phyloP scores from a whole-genome alignment of 2,888 invertebrate genomes.

The Limnephilus lunatus region DNA sequence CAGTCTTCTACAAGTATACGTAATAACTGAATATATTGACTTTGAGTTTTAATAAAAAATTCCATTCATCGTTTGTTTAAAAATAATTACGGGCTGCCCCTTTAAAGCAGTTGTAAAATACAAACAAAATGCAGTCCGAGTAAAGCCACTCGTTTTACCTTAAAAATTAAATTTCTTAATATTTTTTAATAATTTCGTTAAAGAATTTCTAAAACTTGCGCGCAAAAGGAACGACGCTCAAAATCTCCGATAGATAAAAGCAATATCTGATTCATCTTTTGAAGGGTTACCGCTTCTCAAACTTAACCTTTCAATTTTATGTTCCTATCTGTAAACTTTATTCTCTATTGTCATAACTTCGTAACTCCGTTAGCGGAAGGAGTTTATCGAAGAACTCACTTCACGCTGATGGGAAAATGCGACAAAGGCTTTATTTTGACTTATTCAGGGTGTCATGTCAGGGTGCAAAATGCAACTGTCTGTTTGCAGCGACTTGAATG shows the following conservation, averaged over 20 bases:
- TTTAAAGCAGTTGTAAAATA: too few relatives aligned
- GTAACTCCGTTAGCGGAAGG: conserved; percentile 4
- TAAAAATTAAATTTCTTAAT: too few relatives aligned
- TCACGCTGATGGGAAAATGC: conserved; percentile 17
- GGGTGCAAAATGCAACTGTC: conserved; percentile 55
- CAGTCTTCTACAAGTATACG: too few relatives aligned
- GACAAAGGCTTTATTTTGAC: conserved; percentile 32
- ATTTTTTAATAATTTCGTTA: not conserved
- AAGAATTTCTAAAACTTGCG: not conserved
- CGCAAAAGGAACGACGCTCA: not conserved
- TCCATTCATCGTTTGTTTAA: too few relatives aligned
- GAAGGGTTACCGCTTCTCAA: conserved; percentile 21
- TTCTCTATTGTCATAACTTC: conserved; percentile 36
- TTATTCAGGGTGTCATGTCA: conserved; percentile 24
- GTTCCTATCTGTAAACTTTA: conserved; percentile 32
- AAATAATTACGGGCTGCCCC: too few relatives aligned
- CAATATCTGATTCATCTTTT: not conserved
- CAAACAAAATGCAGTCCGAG: too few relatives aligned
- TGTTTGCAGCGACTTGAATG: conserved; percentile 53
- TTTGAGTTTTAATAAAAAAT: too few relatives aligned
- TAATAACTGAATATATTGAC: too few relatives aligned
- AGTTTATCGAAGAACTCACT: not conserved
- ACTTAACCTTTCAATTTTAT: conserved; percentile 11
- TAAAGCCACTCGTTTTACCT: too few relatives aligned
- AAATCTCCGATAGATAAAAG: not conserved